These are phyloP conservation scores for Semaprochilodus insignis DNA, from an alignment of 2,797 vertebrate genomes.

Conservation along the genomic window DNA sequence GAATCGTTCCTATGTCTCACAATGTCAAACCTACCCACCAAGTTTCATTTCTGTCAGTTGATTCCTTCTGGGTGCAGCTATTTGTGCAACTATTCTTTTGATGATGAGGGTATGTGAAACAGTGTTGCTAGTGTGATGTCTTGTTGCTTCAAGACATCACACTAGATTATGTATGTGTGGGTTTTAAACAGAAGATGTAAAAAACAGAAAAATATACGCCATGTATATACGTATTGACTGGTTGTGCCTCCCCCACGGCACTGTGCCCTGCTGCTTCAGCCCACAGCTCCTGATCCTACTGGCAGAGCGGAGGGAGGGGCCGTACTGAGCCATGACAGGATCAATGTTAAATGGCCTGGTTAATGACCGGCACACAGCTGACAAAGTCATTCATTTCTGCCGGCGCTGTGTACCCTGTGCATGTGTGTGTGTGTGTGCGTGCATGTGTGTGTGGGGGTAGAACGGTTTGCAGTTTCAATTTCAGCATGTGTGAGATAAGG, in stretches of 20 bases:
- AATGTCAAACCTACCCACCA: no score
- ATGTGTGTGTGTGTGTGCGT: slow-evolving; percentile 43
- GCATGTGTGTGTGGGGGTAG: background rate
- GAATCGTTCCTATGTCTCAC: no score
- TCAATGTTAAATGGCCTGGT: slow-evolving; percentile 81
- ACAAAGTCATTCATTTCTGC: slow-evolving; percentile 80
- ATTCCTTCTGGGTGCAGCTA: no score
- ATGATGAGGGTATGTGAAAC: no score
- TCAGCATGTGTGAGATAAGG: background rate
- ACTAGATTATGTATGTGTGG: background rate
- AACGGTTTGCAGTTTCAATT: background rate
- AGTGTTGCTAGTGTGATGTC: no score
- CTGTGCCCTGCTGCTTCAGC: slow-evolving; percentile 1
- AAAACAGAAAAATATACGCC: background rate
- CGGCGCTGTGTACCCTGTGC: slow-evolving; percentile 60
- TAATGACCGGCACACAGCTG: slow-evolving; percentile 72
- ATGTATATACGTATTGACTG: slow-evolving; percentile 31
- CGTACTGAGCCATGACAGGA: slow-evolving; percentile 71
- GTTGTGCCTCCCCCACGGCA: slow-evolving; percentile 25
- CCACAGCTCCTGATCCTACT: slow-evolving; percentile 33
- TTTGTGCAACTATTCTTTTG: no score
- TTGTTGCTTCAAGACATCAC: no score
- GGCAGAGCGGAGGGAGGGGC: slow-evolving; percentile 54
- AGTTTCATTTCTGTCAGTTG: no score
- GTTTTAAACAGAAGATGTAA: background rate